Evolutionary conservation across 2,797 vertebrate genomes (phyloP).

Genomic region (Pteronotus mesoamericanus): DNA sequence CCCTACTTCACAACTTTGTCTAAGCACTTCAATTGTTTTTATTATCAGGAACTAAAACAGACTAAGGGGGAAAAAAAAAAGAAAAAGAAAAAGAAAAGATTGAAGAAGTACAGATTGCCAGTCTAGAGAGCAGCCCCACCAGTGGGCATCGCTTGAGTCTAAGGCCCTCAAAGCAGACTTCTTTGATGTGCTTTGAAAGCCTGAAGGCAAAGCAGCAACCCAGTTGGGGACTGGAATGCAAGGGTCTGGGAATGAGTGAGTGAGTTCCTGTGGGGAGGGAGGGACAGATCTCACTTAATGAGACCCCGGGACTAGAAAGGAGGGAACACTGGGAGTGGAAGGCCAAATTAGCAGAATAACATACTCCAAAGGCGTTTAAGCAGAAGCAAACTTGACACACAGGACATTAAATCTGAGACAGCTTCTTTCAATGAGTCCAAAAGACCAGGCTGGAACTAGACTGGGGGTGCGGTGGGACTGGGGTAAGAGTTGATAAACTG

Average conservation of each 20-base stretch:
- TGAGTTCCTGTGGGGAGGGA: background rate
- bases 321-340: background rate
- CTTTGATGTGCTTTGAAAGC: slow-evolving; percentile 30
- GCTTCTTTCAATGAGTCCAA: background rate
- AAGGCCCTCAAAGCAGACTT: slow-evolving; percentile 1
- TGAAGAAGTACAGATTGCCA: background rate
- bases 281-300: background rate
- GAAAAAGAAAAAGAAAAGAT: background rate
- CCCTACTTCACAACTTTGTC: background rate
- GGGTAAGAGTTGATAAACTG: background rate
- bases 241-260: background rate
- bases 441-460: background rate
- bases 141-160: background rate
- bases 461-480: background rate
- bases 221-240: background rate
- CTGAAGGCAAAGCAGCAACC: slow-evolving; percentile 24
- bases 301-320: background rate
- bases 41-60: background rate
- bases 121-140: background rate
- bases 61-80: background rate
- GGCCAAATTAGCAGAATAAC: background rate
- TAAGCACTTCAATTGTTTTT: background rate
- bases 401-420: background rate
- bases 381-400: background rate
- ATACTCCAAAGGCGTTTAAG: background rate